Conservation (phyloP, 2,888 invertebrate species). For the Bombylius major region DNA sequence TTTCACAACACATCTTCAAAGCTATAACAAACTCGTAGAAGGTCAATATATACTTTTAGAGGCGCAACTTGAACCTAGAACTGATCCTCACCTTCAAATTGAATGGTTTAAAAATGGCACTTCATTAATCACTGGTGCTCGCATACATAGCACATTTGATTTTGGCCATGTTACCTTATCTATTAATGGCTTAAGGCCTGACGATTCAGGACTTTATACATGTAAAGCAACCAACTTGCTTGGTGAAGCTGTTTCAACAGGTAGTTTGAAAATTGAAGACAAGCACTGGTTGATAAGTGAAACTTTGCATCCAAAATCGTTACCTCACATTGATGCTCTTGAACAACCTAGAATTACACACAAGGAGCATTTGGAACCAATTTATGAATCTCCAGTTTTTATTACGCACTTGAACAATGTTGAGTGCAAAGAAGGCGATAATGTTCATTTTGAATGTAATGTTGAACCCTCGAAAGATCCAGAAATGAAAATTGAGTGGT, state of each 20-base stretch:
- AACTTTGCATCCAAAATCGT: slow-evolving; percentile 77
- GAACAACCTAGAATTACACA: slow-evolving; percentile 63
- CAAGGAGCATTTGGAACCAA: slow-evolving; percentile 59
- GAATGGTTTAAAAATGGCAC: slow-evolving; percentile 93
- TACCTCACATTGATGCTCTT: slow-evolving; percentile 71
- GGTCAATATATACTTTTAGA: slow-evolving; percentile 78
- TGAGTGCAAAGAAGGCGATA: slow-evolving; percentile 75
- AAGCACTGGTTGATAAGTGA: slow-evolving; percentile 79
- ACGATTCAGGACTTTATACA: slow-evolving; percentile 91
- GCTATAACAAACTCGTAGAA: slow-evolving; percentile 70
- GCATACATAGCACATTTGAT: slow-evolving; percentile 88
- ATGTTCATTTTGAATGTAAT: slow-evolving; percentile 80
- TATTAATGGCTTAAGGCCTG: slow-evolving; percentile 71
- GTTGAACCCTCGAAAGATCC: slow-evolving; percentile 88
- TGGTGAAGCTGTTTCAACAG: slow-evolving; percentile 89
- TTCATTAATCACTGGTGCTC: slow-evolving; percentile 71
- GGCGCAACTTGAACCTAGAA: slow-evolving; percentile 81
- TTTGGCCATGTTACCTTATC: slow-evolving; percentile 91
- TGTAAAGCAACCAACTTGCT: slow-evolving; percentile 87
- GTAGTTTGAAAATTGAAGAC: slow-evolving; percentile 78
- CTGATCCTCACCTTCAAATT: slow-evolving; percentile 73
- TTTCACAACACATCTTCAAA: slow-evolving; percentile 85
- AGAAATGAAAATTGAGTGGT: slow-evolving; percentile 87
- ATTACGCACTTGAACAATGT: slow-evolving; percentile 85
- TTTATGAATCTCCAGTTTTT: slow-evolving; percentile 76